These are phyloP conservation scores for Panorpa germanica DNA, from an alignment of 2,888 invertebrate species.

Conservation along the genomic window DNA sequence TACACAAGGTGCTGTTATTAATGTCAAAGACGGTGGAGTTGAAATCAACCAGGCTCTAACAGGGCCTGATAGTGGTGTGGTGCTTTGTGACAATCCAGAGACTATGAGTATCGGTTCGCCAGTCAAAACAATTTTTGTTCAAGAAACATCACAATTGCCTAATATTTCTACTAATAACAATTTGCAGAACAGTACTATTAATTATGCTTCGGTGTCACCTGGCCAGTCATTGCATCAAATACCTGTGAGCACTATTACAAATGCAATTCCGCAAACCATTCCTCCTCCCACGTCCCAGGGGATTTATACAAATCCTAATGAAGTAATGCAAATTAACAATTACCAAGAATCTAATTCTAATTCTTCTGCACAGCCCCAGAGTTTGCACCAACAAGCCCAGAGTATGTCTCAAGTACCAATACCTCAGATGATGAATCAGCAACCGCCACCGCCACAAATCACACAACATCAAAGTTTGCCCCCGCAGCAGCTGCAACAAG, in stretches of 20 bases:
- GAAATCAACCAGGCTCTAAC: constrained; percentile 8
- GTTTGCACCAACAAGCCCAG: constrained; percentile 4
- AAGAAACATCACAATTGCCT: no score
- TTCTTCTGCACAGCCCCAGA: no score
- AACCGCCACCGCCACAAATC: constrained; percentile 13
- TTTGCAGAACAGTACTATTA: no score
- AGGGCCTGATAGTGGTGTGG: constrained; percentile 14
- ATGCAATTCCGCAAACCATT: no score
- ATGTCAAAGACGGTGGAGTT: constrained; percentile 14
- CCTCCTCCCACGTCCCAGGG: constrained; percentile 1
- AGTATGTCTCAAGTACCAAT: constrained; percentile 1
- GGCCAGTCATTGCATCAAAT: constrained; percentile 17
- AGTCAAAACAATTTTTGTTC: no score
- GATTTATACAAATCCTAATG: no score
- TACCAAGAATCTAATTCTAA: no score
- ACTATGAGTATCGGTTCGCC: no score
- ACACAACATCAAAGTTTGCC: constrained; percentile 14
- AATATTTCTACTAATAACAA: no score
- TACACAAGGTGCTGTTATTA: constrained; percentile 7
- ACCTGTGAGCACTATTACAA: no score
- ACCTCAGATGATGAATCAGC: constrained; percentile 15
- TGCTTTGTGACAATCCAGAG: constrained; percentile 14
- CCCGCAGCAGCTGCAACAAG: constrained; percentile 14
- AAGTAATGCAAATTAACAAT: no score
- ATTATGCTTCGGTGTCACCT: constrained; percentile 17